These are phyloP conservation scores for Polia nebulosa DNA, from an alignment of 2,888 invertebrate species.

Conservation along the genomic window DNA sequence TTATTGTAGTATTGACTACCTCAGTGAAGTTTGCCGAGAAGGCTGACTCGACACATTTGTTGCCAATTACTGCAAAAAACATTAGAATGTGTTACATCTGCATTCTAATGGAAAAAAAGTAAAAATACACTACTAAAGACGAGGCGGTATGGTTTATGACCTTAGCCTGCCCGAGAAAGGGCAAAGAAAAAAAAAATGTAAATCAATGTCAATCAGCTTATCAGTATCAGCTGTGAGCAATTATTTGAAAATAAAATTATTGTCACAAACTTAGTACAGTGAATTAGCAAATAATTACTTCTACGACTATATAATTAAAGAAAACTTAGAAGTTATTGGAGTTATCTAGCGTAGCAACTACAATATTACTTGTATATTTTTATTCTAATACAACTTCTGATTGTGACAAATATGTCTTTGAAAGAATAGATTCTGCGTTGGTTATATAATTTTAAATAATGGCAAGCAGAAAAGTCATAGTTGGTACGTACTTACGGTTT, in stretches of 20 bases:
- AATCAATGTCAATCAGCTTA: not conserved
- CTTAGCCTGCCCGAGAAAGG: no score
- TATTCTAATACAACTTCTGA: not conserved
- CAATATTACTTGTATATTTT: not conserved
- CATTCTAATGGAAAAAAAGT: no score
- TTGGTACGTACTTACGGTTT: slow-evolving; percentile 74
- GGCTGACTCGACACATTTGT: no score
- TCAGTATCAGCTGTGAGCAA: not conserved
- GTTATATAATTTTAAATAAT: slow-evolving; percentile 77
- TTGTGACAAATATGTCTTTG: slow-evolving; percentile 12
- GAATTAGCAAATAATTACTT: not conserved
- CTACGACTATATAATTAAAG: not conserved
- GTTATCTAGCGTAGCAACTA: not conserved
- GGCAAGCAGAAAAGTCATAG: slow-evolving; percentile 79
- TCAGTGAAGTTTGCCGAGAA: no score
- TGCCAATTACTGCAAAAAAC: no score
- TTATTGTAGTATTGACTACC: no score
- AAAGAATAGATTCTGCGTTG: slow-evolving; percentile 18
- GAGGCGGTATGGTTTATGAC: no score
- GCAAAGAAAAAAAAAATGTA: no score
- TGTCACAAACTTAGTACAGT: no score
- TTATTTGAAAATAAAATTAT: slow-evolving; percentile 7
- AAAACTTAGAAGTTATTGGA: not conserved
- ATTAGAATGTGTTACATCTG: no score
- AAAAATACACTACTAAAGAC: no score